phyloP scores from a whole-genome alignment of 2,113 vertebrate species.

The Corydoras sp. region DNA sequence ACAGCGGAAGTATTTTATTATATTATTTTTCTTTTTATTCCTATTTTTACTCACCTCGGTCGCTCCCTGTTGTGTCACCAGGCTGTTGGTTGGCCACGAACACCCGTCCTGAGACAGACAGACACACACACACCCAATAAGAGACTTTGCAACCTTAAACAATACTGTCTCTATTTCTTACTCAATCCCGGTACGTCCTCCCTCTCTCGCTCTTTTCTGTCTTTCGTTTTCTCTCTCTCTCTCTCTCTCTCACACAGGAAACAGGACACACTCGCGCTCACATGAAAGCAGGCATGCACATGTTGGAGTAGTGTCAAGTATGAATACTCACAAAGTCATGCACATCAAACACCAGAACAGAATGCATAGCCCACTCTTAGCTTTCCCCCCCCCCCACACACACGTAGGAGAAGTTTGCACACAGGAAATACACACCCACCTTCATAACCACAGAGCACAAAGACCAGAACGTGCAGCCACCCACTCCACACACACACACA shows the following conservation, averaged over 20 bases:
- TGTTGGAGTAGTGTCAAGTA: slow-evolving; percentile 16
- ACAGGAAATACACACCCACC: slow-evolving; percentile 21
- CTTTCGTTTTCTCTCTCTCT: neutral
- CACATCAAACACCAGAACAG: slow-evolving; percentile 24
- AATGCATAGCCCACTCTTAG: slow-evolving; percentile 24
- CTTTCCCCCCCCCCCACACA: slow-evolving; percentile 11
- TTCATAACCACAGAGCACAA: slow-evolving; percentile 18
- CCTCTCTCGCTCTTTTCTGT: neutral
- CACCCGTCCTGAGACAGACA: slow-evolving; percentile 68
- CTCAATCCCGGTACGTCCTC: too few species aligned
- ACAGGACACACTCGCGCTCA: slow-evolving; percentile 4
- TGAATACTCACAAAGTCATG: slow-evolving; percentile 22
- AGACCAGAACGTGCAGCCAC: slow-evolving; percentile 24
- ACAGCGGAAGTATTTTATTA: too few species aligned
- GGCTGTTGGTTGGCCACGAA: slow-evolving; percentile 75
- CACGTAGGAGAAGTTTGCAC: slow-evolving; percentile 28
- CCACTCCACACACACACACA: slow-evolving; percentile 27
- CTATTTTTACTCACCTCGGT: slow-evolving; percentile 66
- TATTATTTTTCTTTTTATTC: neutral
- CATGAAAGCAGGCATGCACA: slow-evolving; percentile 27
- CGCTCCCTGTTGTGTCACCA: slow-evolving; percentile 62
- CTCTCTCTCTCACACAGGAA: neutral
- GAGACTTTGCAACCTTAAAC: slow-evolving; percentile 5
- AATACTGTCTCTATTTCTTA: neutral
- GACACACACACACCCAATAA: slow-evolving; percentile 21